Evolutionary conservation across 2,113 vertebrate species (phyloP).

Genomic region (Rousettus leschenaultii): DNA sequence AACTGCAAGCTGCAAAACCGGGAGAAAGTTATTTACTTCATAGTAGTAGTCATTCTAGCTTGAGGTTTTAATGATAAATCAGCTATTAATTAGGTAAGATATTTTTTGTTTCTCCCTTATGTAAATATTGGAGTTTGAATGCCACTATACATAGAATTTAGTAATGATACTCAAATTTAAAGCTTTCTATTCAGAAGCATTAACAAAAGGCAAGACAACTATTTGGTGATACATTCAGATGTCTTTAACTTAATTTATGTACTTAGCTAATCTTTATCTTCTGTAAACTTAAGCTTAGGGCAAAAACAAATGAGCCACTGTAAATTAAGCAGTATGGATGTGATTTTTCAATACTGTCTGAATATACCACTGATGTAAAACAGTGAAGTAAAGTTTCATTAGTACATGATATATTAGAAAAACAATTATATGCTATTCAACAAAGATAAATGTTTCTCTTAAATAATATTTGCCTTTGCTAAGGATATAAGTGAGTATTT

Average conservation of each 20-base stretch:
- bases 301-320: neutral
- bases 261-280: neutral
- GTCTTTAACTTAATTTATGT: neutral
- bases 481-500: neutral
- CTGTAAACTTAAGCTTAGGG: neutral
- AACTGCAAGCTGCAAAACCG: neutral
- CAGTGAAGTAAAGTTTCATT: slow-evolving; percentile 22
- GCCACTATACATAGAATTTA: neutral
- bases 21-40: neutral
- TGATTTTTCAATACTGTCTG: neutral
- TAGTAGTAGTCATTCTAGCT: neutral
- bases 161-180: neutral
- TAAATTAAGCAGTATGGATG: neutral
- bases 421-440: slow-evolving; percentile 12
- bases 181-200: neutral
- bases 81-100: neutral
- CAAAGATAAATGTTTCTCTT: slow-evolving; percentile 41
- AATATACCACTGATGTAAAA: neutral
- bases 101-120: neutral
- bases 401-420: slow-evolving; percentile 38
- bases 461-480: slow-evolving; percentile 31
- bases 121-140: neutral
- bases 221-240: neutral
- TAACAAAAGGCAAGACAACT: neutral
- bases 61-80: neutral